Conservation (phyloP, 2,888 invertebrate genomes). For the Mantis religiosa region DNA sequence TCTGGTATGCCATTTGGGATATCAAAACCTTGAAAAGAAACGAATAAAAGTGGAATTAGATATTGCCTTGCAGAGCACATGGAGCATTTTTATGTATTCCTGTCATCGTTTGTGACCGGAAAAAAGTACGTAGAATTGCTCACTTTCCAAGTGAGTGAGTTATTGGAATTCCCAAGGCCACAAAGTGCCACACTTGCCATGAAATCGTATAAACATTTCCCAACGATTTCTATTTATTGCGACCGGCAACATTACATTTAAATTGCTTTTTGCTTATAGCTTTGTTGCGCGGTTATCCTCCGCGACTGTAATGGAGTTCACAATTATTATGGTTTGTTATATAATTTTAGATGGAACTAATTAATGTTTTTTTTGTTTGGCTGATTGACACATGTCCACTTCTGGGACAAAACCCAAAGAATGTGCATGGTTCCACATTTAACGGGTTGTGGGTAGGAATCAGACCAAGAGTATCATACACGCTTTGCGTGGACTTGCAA, state of each 20-base stretch:
- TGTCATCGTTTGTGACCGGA: background rate
- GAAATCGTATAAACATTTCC: background rate
- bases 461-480: background rate
- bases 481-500: background rate
- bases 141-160: background rate
- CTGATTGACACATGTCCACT: constrained; percentile 13
- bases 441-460: background rate
- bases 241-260: background rate
- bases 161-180: background rate
- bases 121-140: background rate
- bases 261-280: background rate
- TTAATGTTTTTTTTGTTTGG: constrained; percentile 1
- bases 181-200: background rate
- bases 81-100: background rate
- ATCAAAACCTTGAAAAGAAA: background rate
- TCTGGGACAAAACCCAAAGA: background rate
- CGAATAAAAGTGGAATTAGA: background rate
- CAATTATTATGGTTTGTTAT: constrained; percentile 8
- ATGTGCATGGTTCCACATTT: background rate
- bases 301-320: background rate
- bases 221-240: background rate
- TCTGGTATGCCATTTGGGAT: too few species aligned
- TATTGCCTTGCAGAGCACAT: background rate
- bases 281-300: background rate
- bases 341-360: constrained; percentile 6